Evolutionary conservation across 2,797 vertebrate species (phyloP), one percentile per base, ranked within the genome.

Genomic region (Diplodus puntazzo): DNA sequence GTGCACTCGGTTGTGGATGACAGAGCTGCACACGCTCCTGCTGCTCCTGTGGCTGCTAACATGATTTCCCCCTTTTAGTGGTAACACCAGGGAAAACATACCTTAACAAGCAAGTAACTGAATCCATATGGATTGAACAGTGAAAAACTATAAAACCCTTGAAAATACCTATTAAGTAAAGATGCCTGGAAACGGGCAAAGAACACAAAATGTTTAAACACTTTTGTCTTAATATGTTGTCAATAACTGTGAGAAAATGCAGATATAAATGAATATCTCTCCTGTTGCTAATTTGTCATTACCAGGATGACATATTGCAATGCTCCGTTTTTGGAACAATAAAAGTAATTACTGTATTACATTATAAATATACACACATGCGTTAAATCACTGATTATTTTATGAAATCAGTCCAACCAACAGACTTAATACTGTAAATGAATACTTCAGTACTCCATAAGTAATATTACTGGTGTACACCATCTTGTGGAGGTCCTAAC

Each of bases 401-500:
- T 3, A n/a, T 52, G 6, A 48, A 12, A n/a, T 48, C 11, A 73
- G 30, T 59, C 20, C 30, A 20, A 65, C 60, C n/a, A 57, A 60
- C 62, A 73, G 27, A 43, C 30, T 18, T 13, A 79, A 63, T 50
- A 43, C 43, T 59, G 25, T 21, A 39, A 18, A 49, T 39, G 50
- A 54, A 73, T 34, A 60, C 25, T 23, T 27, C 21, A 66, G 4
- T n/a, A 61, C 45, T 42, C 3, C 12, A 62, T 58, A 69, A 75
- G 23, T 62, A 81, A 49, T 68, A 78, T 79, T 90, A 85, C 77
- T 69, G 14, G 21, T 89, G 84, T 70, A 64, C 86, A 64, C 93
- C 91, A 93, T 93, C 94, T 93, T 84, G 92, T 94, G 94, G 93
- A 73, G 46, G 63, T 16, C 46, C 61, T 21, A 18, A 78, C 70